Evolutionary conservation across 2,888 invertebrate genomes (phyloP), one percentile per base, ranked within the genome.

Genomic region (Pachliopta kotzebuea): DNA sequence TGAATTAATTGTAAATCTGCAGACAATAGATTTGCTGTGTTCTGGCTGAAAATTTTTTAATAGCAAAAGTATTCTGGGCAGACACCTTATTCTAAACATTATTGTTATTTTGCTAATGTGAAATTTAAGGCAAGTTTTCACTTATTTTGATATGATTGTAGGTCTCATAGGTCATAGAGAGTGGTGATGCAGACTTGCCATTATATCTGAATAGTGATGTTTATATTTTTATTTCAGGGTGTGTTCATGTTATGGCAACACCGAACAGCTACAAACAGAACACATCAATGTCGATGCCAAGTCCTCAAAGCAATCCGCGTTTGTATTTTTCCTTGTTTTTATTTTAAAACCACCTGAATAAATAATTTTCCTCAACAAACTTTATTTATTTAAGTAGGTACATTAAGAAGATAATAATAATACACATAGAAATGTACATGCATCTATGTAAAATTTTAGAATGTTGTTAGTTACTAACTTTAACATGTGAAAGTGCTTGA

Each of bases 201-300:
- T 26, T 26, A 26, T 26, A 26, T 26, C 26, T 26, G 6, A 26
- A 26, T 26, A 26, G 3, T 26, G 26, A 26, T 26, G 26, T 26
- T 3, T 26, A 26, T 26, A 26, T 18, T 69, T 64, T 60, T 67
- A 31, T 75, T 80, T 64, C 76, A 76, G 76, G 74, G 71, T 70
- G 55, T 24, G 23, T 71, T 53, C 65, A 62, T 65, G 71, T 71
- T 74, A 97, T 97, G 97, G 95, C 97, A 74, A 91, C 97, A 71
- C 96, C 96, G 66, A 93, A 94, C 74, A 96, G 95, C 84, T 97
- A 96, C 84, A 97, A 97, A 86, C 96, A 96, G 92, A 90, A 86
- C 72, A 94, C 96, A 74, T 95, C 96, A 63, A 94, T 96, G 85
- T 93, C 95, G 74, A 94, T 95, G 86, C 94, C 96, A 71, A 94